Percentiles rank a stretch among this genome's conserved stretches.
Conservation (phyloP, 2,113 vertebrate genomes). For the Jacana jacana region DNA sequence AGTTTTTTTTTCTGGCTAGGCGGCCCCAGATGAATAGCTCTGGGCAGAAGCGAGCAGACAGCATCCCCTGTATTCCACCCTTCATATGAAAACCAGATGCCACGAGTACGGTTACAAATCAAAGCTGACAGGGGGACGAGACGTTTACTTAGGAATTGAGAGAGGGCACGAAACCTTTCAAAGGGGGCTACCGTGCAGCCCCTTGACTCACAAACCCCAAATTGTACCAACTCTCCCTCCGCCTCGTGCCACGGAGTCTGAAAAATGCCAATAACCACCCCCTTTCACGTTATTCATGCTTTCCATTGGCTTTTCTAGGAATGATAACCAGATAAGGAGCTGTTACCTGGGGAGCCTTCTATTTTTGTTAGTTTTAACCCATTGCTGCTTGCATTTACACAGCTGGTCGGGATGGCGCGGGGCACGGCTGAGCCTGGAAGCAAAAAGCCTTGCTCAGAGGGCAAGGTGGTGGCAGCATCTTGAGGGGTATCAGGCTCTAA, state of each 20-base stretch:
- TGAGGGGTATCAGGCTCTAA: not conserved
- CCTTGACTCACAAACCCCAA: not conserved
- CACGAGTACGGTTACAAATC: slow-evolving; percentile 55
- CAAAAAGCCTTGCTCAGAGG: not conserved
- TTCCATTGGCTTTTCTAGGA: not conserved
- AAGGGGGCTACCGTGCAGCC: slow-evolving; percentile 36
- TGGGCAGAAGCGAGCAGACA: slow-evolving; percentile 44
- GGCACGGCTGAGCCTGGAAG: not conserved
- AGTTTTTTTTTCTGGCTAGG: not conserved
- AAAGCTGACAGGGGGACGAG: slow-evolving; percentile 46
- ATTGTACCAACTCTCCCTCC: not conserved
- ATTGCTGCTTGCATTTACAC: not conserved
- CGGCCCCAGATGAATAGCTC: slow-evolving; percentile 22
- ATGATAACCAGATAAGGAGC: not conserved
- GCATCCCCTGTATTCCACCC: slow-evolving; percentile 47
- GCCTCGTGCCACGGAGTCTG: not conserved
- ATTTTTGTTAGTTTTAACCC: not conserved
- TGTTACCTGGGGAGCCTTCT: not conserved
- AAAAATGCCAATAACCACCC: not conserved
- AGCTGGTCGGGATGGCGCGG: not conserved
- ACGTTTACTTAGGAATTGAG: slow-evolving; percentile 34
- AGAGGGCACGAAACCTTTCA: slow-evolving; percentile 20
- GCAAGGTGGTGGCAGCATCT: not conserved
- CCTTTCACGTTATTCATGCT: not conserved
- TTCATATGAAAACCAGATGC: slow-evolving; percentile 72